Base-by-base conservation (phyloP, 2,888 invertebrate genomes). In the Eupelmus urozonus region DNA sequence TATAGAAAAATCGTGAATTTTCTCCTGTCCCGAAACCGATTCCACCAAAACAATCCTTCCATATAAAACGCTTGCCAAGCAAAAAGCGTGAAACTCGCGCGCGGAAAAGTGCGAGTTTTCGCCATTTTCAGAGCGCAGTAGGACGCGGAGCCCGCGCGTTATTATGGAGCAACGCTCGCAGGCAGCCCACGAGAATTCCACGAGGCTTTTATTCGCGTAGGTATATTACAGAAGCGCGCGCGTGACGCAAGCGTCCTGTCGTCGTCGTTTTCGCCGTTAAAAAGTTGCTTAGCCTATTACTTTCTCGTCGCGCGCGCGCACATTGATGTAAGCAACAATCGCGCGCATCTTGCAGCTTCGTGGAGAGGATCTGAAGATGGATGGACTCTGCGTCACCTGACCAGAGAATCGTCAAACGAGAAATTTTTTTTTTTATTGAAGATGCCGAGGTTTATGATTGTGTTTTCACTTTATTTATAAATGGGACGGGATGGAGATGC, bases 121-220 rank as follows among this genome's bases (percentile, higher is more conserved):
- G 40, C 70, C 59, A 57, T 74, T 59, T 74, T 65, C 20, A 42
- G 57, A 27, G 18, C 42, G 59, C 63, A 57, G 53, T 29, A 45
- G 63, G 67, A n/a, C n/a, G n/a, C 51, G 11, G 20, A 72, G 34
- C 34, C n/a, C 34, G 29, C 34, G 53, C 27, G 23, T 76, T 42
- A 49, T 51, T 71, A 66, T 76, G 79, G 75, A 49, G 79, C 59
- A 80, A 73, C 42, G 76, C 66, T 67, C 63, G 62, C 57, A 45
- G 23, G 11, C 66, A 29, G 29, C 79, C 79, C 45, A 80, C 79
- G 76, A 76, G 69, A 72, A 80, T 76, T 76, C 62, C 73, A 51
- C 20, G 13, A 60, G 51, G 63, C 69, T 75, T 70, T 70, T 76
- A 75, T 79, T 51, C 76, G 71, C 75, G 79, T 76, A 76, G 79